These are phyloP conservation scores for Anolis apletophallus DNA, from an alignment of 2,797 vertebrate species.

Conservation along the genomic window DNA sequence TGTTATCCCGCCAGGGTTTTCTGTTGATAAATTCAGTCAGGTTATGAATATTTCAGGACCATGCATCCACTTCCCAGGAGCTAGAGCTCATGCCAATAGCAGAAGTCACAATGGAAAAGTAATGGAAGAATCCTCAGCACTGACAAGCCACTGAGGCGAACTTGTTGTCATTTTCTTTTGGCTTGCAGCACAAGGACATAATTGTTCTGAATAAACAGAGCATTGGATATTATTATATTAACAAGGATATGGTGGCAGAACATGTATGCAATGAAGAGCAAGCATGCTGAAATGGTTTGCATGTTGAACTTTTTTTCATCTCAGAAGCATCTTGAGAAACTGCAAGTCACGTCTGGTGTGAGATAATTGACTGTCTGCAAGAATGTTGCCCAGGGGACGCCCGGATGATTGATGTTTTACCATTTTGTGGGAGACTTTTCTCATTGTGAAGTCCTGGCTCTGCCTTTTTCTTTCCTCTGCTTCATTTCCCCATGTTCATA, in stretches of 20 bases:
- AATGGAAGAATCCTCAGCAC: neutral
- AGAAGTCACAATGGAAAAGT: constrained; percentile 16
- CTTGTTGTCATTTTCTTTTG: neutral
- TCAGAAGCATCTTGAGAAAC: too few relatives aligned
- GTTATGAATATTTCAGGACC: constrained; percentile 34
- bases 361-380: too few relatives aligned
- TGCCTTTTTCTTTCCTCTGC: too few relatives aligned
- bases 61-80: constrained; percentile 1
- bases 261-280: too few relatives aligned
- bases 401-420: too few relatives aligned
- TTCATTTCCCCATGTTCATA: too few relatives aligned
- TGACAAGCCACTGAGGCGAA: neutral
- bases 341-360: too few relatives aligned
- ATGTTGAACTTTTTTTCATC: too few relatives aligned
- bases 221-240: neutral
- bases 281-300: too few relatives aligned
- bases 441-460: too few relatives aligned
- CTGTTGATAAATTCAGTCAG: constrained; percentile 23
- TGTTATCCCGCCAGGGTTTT: constrained; percentile 24
- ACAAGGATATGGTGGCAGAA: neutral
- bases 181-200: neutral
- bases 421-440: too few relatives aligned
- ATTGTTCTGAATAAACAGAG: neutral
- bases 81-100: constrained; percentile 11
- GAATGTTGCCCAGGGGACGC: too few relatives aligned